Evolutionary conservation across 2,888 invertebrate species (phyloP).

Genomic region (Brassicogethes aeneus): DNA sequence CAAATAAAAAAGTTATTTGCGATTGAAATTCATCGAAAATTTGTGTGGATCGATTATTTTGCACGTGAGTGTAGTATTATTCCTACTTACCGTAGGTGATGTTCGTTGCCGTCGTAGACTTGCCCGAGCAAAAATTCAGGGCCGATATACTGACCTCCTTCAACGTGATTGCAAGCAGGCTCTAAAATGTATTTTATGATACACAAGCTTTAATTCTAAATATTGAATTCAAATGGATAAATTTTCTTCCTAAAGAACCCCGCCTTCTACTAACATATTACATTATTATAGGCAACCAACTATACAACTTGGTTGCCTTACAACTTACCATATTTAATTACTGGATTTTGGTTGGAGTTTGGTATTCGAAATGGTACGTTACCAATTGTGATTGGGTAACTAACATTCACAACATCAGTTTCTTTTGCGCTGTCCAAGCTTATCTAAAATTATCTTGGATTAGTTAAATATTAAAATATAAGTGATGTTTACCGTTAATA

Average conservation of each 20-base stretch:
- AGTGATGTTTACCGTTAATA: slow-evolving; percentile 50
- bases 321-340: slow-evolving; percentile 54
- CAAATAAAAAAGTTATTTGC: no score
- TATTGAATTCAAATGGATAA: slow-evolving; percentile 3
- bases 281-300: neutral
- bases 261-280: neutral
- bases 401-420: slow-evolving; percentile 60
- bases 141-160: slow-evolving; percentile 68
- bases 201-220: neutral
- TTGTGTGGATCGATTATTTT: no score
- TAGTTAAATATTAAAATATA: neutral
- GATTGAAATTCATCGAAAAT: no score
- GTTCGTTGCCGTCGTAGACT: slow-evolving; percentile 62
- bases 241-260: no score
- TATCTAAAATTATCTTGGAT: slow-evolving; percentile 42
- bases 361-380: slow-evolving; percentile 64
- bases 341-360: slow-evolving; percentile 50
- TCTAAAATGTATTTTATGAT: slow-evolving; percentile 42
- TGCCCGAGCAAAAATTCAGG: slow-evolving; percentile 71
- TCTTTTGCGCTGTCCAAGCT: slow-evolving; percentile 61
- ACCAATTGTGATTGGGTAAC: slow-evolving; percentile 66
- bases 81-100: slow-evolving; percentile 30
- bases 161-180: slow-evolving; percentile 60
- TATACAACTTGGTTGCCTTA: slow-evolving; percentile 44
- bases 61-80: no score